phyloP scores from a whole-genome alignment of 30 jellyfish, hydroid and myxozoan species.

The Phacellophora camtschatica region DNA sequence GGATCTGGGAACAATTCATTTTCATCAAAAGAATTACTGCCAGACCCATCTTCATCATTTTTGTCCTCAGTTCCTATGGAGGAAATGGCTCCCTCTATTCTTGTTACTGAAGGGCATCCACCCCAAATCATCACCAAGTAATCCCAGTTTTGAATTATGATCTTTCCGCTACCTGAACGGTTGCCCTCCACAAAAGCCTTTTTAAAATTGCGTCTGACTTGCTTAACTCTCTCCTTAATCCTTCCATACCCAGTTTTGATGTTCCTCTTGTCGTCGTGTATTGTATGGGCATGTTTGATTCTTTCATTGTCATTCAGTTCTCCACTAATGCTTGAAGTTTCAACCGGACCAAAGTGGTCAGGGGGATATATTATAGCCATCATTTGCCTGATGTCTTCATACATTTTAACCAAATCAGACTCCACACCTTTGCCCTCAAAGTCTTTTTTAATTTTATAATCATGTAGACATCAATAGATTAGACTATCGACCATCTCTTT shows the following conservation, averaged over 20 bases:
- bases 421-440: slow-evolving; percentile 30
- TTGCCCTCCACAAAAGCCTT: slow-evolving; percentile 60
- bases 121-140: slow-evolving; percentile 32
- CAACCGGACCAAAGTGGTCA: slow-evolving; percentile 32
- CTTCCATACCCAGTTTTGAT: slow-evolving; percentile 38
- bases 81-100: background rate
- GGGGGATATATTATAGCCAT: slow-evolving; percentile 4
- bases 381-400: slow-evolving; percentile 31
- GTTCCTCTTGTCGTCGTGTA: slow-evolving; percentile 2
- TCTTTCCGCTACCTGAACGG: slow-evolving; percentile 34
- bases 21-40: background rate
- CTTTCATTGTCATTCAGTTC: background rate
- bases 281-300: too few species aligned
- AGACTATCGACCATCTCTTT: slow-evolving; percentile 17
- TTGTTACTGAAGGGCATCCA: slow-evolving; percentile 23
- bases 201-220: slow-evolving; percentile 15
- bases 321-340: background rate
- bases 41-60: background rate
- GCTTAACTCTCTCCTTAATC: background rate
- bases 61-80: background rate
- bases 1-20: background rate
- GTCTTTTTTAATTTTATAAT: background rate
- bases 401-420: slow-evolving; percentile 27
- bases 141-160: slow-evolving; percentile 30
- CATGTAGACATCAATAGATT: background rate